Percentiles rank a stretch among this genome's conserved stretches.
Conservation (phyloP, 2,888 invertebrate species). For the Liodrosophila aerea region DNA sequence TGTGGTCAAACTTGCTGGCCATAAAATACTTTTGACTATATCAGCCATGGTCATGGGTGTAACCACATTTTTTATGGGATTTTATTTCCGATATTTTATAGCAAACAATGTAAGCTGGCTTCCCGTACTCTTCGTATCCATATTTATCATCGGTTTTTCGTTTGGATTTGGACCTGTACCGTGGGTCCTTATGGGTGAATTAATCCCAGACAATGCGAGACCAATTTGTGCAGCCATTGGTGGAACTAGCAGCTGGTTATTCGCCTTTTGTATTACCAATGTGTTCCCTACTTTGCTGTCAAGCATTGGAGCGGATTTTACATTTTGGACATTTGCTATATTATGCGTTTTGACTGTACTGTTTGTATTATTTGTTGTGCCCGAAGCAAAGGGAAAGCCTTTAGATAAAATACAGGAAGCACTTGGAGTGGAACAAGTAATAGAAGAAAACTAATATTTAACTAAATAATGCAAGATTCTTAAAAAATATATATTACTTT, state of each 20-base stretch:
- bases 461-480: too few relatives aligned
- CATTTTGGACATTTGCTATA: slow-evolving; percentile 88
- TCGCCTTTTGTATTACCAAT: slow-evolving; percentile 90
- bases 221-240: slow-evolving; percentile 89
- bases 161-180: slow-evolving; percentile 93
- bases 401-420: slow-evolving; percentile 66
- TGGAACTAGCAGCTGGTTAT: slow-evolving; percentile 90
- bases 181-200: slow-evolving; percentile 87
- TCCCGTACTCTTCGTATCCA: slow-evolving; percentile 87
- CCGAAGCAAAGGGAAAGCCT: slow-evolving; percentile 83
- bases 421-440: too few relatives aligned
- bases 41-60: slow-evolving; percentile 88
- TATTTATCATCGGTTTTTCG: slow-evolving; percentile 91
- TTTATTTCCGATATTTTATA: slow-evolving; percentile 84
- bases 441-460: too few relatives aligned
- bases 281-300: slow-evolving; percentile 85
- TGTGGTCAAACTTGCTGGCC: slow-evolving; percentile 89
- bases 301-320: slow-evolving; percentile 84
- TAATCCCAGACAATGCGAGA: slow-evolving; percentile 90
- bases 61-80: slow-evolving; percentile 86
- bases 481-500: too few relatives aligned
- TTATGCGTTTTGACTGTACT: slow-evolving; percentile 85
- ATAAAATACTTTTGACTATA: slow-evolving; percentile 88
- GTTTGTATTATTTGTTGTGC: slow-evolving; percentile 85
- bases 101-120: slow-evolving; percentile 85